phyloP scores from a whole-genome alignment of 1,140 invertebrate species.

The Psilanteris sp. region DNA sequence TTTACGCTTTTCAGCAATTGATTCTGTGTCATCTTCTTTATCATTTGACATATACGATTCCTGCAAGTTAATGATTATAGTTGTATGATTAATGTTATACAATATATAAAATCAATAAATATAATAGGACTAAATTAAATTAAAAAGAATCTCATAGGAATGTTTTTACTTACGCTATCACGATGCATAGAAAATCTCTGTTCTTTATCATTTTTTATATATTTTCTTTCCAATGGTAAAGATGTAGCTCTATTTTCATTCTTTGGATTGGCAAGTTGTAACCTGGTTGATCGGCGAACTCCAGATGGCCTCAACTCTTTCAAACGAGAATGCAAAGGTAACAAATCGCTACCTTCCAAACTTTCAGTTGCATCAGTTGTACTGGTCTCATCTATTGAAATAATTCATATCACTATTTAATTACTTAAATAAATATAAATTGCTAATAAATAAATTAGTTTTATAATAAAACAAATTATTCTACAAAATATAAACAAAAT shows the following conservation, averaged over 20 bases:
- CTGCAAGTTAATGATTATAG: constrained; percentile 43
- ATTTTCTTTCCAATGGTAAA: constrained; percentile 72
- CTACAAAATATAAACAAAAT: too few relatives aligned
- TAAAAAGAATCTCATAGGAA: neutral
- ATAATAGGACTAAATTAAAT: neutral
- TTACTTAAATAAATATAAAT: constrained; percentile 15
- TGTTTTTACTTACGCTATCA: constrained; percentile 63
- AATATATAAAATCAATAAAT: too few relatives aligned
- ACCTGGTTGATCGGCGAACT: constrained; percentile 69
- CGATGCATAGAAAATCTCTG: constrained; percentile 73
- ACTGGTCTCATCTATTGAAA: constrained; percentile 65
- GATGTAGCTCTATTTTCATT: constrained; percentile 74
- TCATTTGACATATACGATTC: constrained; percentile 63
- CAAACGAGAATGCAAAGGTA: constrained; percentile 66
- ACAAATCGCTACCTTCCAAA: constrained; percentile 54
- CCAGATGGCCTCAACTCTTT: constrained; percentile 60
- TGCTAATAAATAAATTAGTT: too few relatives aligned
- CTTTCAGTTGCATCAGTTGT: constrained; percentile 54
- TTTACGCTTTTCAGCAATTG: constrained; percentile 63
- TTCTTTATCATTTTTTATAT: constrained; percentile 64
- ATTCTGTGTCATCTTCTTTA: constrained; percentile 60
- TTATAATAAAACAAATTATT: too few relatives aligned
- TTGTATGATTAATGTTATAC: too few relatives aligned
- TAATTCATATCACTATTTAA: too few relatives aligned
- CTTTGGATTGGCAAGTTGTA: constrained; percentile 64